Percentiles rank a stretch among this genome's conserved stretches.
These are phyloP conservation scores for Gnatocerus cornutus DNA, from an alignment of 2,888 invertebrate species.

Conservation along the genomic window DNA sequence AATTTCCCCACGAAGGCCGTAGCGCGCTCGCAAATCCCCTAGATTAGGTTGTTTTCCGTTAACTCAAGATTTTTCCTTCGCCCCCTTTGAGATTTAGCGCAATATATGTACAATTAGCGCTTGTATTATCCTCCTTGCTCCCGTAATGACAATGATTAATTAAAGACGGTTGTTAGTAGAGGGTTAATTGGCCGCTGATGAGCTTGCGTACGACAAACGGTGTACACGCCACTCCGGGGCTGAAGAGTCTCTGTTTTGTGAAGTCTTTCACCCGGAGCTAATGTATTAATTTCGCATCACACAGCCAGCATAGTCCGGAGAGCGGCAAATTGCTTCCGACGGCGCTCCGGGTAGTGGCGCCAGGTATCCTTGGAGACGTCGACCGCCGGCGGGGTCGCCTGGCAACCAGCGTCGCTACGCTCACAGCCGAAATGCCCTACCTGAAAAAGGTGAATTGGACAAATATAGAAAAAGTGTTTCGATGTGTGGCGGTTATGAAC, in stretches of 20 bases:
- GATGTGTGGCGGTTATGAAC: neutral
- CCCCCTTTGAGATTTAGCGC: neutral
- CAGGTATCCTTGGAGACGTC: constrained; percentile 74
- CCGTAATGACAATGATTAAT: constrained; percentile 47
- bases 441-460: constrained; percentile 60
- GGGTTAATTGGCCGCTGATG: constrained; percentile 49
- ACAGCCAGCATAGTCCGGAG: constrained; percentile 64
- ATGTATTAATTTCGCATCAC: constrained; percentile 67
- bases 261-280: constrained; percentile 65
- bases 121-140: constrained; percentile 43
- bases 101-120: constrained; percentile 37
- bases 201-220: constrained; percentile 44
- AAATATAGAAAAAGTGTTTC: constrained; percentile 44
- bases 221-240: constrained; percentile 3
- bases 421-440: constrained; percentile 60
- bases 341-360: constrained; percentile 75
- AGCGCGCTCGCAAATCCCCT: too few species aligned
- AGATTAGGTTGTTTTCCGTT: too few species aligned
- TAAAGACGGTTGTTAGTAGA: constrained; percentile 48
- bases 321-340: constrained; percentile 75
- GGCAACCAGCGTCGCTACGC: constrained; percentile 73
- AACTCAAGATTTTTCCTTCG: too few species aligned
- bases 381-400: constrained; percentile 71
- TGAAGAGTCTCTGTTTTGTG: constrained; percentile 62
- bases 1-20: too few species aligned